Percentiles rank a stretch among this genome's conserved stretches.
These are phyloP conservation scores for Papilio xuthus DNA, from an alignment of 1,140 invertebrate genomes.

Conservation along the genomic window DNA sequence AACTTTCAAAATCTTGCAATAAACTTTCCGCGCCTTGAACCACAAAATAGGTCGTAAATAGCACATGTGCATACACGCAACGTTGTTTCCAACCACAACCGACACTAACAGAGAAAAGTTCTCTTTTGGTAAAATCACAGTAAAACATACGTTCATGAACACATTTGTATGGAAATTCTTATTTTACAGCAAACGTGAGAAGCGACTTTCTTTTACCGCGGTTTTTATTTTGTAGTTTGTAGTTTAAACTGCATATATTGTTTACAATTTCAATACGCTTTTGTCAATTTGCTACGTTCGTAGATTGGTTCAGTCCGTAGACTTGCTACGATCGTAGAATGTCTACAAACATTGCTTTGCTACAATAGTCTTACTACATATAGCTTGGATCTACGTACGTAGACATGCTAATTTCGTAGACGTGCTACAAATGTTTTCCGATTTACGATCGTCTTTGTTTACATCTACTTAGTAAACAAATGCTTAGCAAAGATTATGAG, in stretches of 20 bases:
- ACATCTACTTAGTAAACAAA: too few relatives aligned
- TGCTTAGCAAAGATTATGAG: too few relatives aligned
- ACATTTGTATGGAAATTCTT: background rate
- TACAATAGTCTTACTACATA: background rate
- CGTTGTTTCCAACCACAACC: background rate
- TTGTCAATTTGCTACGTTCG: too few relatives aligned
- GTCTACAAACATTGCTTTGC: background rate
- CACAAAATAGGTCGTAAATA: constrained; percentile 17
- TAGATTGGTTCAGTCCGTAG: too few relatives aligned
- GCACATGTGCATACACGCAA: background rate
- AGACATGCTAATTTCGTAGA: too few relatives aligned
- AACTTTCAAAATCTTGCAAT: background rate
- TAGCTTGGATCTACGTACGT: too few relatives aligned
- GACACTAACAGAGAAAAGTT: background rate
- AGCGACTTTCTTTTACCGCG: too few relatives aligned
- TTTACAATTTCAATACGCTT: too few relatives aligned
- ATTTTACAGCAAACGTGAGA: background rate
- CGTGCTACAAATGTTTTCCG: too few relatives aligned
- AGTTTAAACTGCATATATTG: background rate
- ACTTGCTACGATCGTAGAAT: too few relatives aligned
- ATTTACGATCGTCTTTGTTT: too few relatives aligned
- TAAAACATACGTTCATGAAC: background rate
- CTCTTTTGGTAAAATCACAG: background rate
- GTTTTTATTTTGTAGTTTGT: background rate
- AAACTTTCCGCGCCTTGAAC: background rate